phyloP scores from a whole-genome alignment of 2,113 vertebrate species.

The Sceloporus tristichus region DNA sequence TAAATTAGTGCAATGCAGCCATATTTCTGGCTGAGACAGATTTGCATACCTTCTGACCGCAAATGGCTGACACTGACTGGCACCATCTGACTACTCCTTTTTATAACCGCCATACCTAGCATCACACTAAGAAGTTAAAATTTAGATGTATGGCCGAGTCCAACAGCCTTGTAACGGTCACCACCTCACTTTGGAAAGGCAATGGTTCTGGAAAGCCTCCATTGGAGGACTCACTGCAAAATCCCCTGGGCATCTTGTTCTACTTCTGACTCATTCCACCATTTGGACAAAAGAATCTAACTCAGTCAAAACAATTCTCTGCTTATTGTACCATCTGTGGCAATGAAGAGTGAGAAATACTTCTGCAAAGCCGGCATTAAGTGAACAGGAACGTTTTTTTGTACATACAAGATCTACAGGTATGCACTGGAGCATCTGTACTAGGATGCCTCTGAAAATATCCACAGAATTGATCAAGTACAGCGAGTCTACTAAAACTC shows the following conservation, averaged over 20 bases:
- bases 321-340: neutral
- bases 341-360: neutral
- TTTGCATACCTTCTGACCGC: neutral
- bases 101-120: neutral
- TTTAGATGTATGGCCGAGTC: neutral
- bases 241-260: neutral
- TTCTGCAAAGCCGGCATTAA: neutral
- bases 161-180: neutral
- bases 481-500: neutral
- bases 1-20: constrained; percentile 8
- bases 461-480: neutral
- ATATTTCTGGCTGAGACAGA: neutral
- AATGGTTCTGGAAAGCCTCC: too few relatives aligned
- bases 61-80: constrained; percentile 8
- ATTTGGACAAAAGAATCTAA: neutral
- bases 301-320: neutral
- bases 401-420: neutral
- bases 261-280: neutral
- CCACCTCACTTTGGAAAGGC: neutral
- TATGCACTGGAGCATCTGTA: neutral
- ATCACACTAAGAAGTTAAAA: neutral
- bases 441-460: neutral
- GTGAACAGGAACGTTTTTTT: neutral
- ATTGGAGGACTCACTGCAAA: neutral
- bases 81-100: neutral